Percentiles rank a stretch among this genome's conserved stretches.
Evolutionary conservation across 2,113 vertebrate species (phyloP).

Genomic region (Phylloscopus whistleri): DNA sequence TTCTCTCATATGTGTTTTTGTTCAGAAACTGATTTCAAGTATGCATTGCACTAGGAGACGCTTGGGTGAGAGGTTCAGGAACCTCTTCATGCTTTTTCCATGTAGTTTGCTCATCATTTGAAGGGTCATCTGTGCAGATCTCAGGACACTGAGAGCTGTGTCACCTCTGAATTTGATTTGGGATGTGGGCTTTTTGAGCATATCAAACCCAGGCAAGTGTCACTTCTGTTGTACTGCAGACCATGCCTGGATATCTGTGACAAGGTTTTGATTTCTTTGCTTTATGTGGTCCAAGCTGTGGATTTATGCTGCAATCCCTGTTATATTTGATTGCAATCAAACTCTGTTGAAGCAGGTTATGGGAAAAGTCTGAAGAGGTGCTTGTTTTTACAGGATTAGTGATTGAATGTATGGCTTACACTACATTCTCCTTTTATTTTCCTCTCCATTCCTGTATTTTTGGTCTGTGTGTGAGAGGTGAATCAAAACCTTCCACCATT

Average conservation of each 20-base stretch:
- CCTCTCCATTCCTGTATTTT: not conserved
- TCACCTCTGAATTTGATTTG: not conserved
- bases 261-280: not conserved
- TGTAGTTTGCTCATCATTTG: not conserved
- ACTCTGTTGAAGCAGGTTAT: not conserved
- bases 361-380: not conserved
- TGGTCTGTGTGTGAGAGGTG: not conserved
- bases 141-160: not conserved
- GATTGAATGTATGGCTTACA: not conserved
- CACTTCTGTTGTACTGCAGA: not conserved
- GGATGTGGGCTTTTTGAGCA: not conserved
- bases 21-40: not conserved
- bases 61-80: not conserved
- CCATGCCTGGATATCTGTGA: not conserved
- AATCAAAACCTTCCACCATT: not conserved
- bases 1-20: not conserved
- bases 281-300: not conserved
- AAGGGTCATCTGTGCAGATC: not conserved
- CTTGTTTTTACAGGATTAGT: not conserved
- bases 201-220: not conserved
- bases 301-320: not conserved
- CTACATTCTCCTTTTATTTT: not conserved
- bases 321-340: not conserved
- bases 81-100: not conserved
- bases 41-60: accelerated